Evolutionary conservation across 1,140 invertebrate genomes (phyloP).

Genomic region (Drosophila bifasciata): DNA sequence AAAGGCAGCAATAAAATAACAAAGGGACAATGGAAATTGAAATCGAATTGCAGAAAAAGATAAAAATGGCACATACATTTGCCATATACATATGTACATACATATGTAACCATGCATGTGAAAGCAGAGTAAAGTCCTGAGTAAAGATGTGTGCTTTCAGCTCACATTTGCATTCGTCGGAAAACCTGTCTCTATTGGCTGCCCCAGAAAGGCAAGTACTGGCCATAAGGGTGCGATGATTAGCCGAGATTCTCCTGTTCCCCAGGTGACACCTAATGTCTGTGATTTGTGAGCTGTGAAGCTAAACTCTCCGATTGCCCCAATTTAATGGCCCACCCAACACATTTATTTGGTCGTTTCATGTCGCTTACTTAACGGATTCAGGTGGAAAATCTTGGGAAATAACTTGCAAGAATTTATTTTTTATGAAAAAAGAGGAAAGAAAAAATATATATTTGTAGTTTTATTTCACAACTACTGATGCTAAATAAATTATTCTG

Average conservation of each 20-base stretch:
- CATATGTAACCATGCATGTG: slow-evolving; percentile 3
- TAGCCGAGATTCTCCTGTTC: background rate
- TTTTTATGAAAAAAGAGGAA: too few relatives aligned
- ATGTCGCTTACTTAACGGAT: background rate
- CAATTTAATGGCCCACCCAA: background rate
- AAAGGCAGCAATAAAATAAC: slow-evolving; percentile 49
- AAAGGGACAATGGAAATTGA: slow-evolving; percentile 19
- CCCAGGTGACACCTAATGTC: background rate
- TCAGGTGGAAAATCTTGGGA: too few relatives aligned
- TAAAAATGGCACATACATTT: slow-evolving; percentile 21
- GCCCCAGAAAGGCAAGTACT: slow-evolving; percentile 19
- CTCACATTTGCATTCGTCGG: slow-evolving; percentile 35
- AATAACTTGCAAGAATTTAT: too few relatives aligned
- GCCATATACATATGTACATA: slow-evolving; percentile 15
- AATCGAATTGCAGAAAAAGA: slow-evolving; percentile 44
- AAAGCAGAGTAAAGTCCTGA: slow-evolving; percentile 26
- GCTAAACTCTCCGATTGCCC: too few relatives aligned
- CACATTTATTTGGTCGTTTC: background rate
- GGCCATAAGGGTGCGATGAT: background rate
- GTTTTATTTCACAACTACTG: too few relatives aligned
- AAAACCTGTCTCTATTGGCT: slow-evolving; percentile 5
- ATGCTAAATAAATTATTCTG: too few relatives aligned
- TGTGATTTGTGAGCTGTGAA: background rate
- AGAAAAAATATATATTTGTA: too few relatives aligned
- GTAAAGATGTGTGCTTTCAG: slow-evolving; percentile 21